Evolutionary conservation across 2,888 invertebrate genomes (phyloP), one percentile per base, ranked within the genome.

Genomic region (Calephelis perditalis): DNA sequence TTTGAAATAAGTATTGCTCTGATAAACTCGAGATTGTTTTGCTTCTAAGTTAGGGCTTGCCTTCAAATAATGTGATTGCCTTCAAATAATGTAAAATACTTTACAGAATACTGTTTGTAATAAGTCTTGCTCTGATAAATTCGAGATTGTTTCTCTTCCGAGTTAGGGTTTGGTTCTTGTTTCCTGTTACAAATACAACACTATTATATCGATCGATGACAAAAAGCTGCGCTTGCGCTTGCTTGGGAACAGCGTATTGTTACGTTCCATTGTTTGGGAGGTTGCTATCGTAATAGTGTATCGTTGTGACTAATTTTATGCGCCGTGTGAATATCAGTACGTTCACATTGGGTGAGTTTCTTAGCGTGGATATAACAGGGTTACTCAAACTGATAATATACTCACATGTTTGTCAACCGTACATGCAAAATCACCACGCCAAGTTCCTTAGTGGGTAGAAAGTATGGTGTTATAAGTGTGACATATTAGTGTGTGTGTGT

Each of bases 41-140:
- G 72, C 94, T 95, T 81, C 95, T 94, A 81, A 94, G 94, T 84
- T 93, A 92, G 79, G 94, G 94, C 73, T 91, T 91, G 71, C 3
- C 26, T 26, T 26, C 3, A 26, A 26, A 26, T n/a, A n/a, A n/a
- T n/a, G 3, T 1, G 26, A 1, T 26, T 26, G 26, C 26, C 26
- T 26, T 26, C 26, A 26, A 26, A 26, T 26, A 3, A 1, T 26
- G 26, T 26, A 26, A 26, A 26, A 26, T 26, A 26, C 26, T 26
- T 26, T 26, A 26, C 26, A 40, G 5, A 40, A 6, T 40, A 40
- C 40, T 40, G 40, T 40, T 40, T 40, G 7, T 5, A 7, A 52
- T 35, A 10, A 35, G 26, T 52, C 35, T 9, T 52, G 85, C 86
- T 68, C 94, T 94, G 15, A 94, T 92, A 79, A 78, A 61, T 93